Conservation (phyloP, 1,140 invertebrate genomes). For the Mya arenaria region DNA sequence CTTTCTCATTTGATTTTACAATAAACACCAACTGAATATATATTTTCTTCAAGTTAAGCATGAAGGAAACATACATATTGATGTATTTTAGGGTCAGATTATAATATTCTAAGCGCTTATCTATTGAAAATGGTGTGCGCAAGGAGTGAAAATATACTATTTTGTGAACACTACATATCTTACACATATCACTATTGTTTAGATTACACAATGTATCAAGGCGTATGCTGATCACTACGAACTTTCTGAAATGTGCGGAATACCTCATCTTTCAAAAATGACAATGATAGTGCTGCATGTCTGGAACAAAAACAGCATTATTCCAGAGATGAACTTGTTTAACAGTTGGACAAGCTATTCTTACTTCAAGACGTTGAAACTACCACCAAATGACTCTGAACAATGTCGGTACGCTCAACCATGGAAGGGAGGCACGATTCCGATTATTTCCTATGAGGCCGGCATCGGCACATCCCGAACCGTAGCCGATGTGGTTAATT, state of each 20-base stretch:
- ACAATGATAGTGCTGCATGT: conserved; percentile 48
- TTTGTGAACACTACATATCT: too few relatives aligned
- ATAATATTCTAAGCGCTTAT: neutral
- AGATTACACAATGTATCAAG: conserved; percentile 53
- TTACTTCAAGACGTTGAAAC: conserved; percentile 42
- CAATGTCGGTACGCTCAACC: conserved; percentile 59
- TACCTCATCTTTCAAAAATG: conserved; percentile 27
- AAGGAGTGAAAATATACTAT: neutral
- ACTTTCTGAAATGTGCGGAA: conserved; percentile 51
- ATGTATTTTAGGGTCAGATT: neutral
- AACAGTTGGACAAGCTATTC: conserved; percentile 46
- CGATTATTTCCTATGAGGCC: conserved; percentile 58
- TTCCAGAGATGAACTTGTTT: conserved; percentile 29
- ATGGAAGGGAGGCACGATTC: conserved; percentile 57
- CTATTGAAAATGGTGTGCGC: neutral
- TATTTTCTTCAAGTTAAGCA: neutral
- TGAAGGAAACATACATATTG: neutral
- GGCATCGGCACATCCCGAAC: conserved; percentile 42
- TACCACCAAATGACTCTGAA: conserved; percentile 40
- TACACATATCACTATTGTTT: neutral
- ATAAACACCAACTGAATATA: too few relatives aligned
- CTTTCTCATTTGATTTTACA: too few relatives aligned
- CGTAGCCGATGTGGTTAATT: conserved; percentile 19
- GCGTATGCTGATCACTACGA: conserved; percentile 33
- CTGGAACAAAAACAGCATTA: conserved; percentile 59